Evolutionary conservation across 2,113 vertebrate species (phyloP).

Genomic region (Pteropus alecto): DNA sequence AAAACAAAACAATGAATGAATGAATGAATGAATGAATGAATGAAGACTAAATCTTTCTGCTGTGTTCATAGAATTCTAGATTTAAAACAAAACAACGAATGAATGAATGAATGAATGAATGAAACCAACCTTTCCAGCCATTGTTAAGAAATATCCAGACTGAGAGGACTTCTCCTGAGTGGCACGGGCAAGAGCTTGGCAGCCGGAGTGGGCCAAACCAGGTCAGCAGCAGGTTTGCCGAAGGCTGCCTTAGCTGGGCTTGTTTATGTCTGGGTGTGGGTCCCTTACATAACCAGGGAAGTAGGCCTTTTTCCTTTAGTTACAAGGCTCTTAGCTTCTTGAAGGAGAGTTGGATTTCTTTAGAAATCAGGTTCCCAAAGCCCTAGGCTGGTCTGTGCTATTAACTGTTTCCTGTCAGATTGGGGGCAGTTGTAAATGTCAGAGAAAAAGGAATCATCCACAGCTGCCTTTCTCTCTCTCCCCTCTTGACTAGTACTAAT

Average conservation of each 20-base stretch:
- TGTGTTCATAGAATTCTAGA: neutral
- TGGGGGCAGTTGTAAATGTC: neutral
- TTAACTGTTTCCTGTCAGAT: neutral
- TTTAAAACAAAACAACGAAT: neutral
- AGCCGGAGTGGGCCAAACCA: neutral
- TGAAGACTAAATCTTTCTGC: neutral
- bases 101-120: neutral
- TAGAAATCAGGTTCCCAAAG: neutral
- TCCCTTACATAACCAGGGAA: constrained; percentile 42
- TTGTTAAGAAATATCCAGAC: neutral
- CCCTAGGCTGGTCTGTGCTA: neutral
- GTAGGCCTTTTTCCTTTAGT: neutral
- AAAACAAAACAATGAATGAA: neutral
- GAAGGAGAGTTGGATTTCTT: neutral
- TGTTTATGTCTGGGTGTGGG: constrained; percentile 41
- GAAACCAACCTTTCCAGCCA: neutral
- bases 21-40: neutral
- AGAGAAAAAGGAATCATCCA: neutral
- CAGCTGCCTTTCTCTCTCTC: neutral
- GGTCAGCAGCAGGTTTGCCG: neutral
- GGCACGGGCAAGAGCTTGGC: neutral
- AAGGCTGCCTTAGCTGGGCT: neutral
- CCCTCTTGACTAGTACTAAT: rapidly evolving
- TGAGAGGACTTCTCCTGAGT: neutral
- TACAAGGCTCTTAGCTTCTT: neutral